Percentiles rank a stretch among this genome's conserved stretches.
Evolutionary conservation across 2,113 vertebrate genomes (phyloP).

Genomic region (Paradoxurus hermaphroditus): DNA sequence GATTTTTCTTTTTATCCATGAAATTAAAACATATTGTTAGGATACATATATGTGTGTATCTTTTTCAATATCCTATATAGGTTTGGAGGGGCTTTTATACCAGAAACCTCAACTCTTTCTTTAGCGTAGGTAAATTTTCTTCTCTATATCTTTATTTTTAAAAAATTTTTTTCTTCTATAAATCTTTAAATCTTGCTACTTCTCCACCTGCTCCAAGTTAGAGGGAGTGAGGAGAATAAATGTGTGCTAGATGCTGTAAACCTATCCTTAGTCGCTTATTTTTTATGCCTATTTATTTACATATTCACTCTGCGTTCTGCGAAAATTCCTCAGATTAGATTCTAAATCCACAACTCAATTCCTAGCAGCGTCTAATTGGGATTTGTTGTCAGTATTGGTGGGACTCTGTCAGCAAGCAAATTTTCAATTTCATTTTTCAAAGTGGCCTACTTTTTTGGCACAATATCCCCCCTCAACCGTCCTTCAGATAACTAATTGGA

Average conservation of each 20-base stretch:
- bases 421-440: neutral
- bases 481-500: neutral
- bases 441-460: neutral
- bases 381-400: neutral
- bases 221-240: neutral
- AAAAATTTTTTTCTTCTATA: neutral
- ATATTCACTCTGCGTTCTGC: neutral
- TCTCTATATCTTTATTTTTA: neutral
- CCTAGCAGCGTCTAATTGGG: conserved; percentile 7
- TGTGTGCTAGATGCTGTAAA: neutral
- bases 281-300: conserved; percentile 1
- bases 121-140: neutral
- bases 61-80: neutral
- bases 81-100: neutral
- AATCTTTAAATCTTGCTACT: neutral
- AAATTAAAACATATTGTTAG: neutral
- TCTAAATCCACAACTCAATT: neutral
- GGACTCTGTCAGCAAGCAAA: neutral
- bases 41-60: neutral
- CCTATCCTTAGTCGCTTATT: neutral
- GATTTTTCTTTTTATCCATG: neutral
- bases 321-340: neutral
- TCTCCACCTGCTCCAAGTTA: neutral
- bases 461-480: neutral
- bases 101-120: neutral